A percentile compares a stretch with the other conserved stretches of the same genome.
These are phyloP conservation scores for Calliopsis andreniformis DNA, from an alignment of 1,140 invertebrate species.

Conservation along the genomic window DNA sequence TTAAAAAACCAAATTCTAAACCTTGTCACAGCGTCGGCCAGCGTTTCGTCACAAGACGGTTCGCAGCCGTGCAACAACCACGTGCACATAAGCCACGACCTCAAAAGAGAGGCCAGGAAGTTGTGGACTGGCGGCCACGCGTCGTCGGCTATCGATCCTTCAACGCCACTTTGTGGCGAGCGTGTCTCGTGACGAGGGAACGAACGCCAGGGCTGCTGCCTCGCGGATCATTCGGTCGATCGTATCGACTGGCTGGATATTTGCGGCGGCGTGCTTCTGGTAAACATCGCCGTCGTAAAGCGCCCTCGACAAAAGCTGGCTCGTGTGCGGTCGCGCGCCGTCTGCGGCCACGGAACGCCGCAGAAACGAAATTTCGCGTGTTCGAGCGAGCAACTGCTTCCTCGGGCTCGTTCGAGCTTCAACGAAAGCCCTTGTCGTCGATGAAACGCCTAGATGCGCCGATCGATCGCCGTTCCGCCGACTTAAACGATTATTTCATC, in stretches of 20 bases:
- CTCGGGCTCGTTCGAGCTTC: too few relatives aligned
- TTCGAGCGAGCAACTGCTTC: too few relatives aligned
- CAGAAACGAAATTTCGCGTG: background rate
- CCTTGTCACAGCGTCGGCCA: background rate
- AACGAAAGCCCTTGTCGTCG: background rate
- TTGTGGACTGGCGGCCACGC: slow-evolving; percentile 26
- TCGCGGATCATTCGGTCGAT: background rate
- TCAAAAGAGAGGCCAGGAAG: slow-evolving; percentile 35
- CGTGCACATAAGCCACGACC: slow-evolving; percentile 28
- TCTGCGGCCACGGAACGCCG: background rate
- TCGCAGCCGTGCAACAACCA: background rate
- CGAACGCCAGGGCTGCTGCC: background rate
- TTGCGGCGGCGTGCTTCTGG: background rate
- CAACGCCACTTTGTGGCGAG: slow-evolving; percentile 30
- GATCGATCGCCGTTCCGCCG: background rate
- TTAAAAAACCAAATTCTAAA: too few relatives aligned
- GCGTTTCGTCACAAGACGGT: background rate
- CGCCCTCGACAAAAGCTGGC: background rate
- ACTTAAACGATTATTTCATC: slow-evolving; percentile 12
- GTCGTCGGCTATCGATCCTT: slow-evolving; percentile 38
- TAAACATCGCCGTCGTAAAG: slow-evolving; percentile 32
- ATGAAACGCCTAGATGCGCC: background rate
- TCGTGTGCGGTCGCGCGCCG: background rate
- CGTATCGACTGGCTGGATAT: slow-evolving; percentile 22
- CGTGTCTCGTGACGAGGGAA: slow-evolving; percentile 24